Evolutionary conservation across 2,888 invertebrate species (phyloP).

Genomic region (Eristalinus aeneus): DNA sequence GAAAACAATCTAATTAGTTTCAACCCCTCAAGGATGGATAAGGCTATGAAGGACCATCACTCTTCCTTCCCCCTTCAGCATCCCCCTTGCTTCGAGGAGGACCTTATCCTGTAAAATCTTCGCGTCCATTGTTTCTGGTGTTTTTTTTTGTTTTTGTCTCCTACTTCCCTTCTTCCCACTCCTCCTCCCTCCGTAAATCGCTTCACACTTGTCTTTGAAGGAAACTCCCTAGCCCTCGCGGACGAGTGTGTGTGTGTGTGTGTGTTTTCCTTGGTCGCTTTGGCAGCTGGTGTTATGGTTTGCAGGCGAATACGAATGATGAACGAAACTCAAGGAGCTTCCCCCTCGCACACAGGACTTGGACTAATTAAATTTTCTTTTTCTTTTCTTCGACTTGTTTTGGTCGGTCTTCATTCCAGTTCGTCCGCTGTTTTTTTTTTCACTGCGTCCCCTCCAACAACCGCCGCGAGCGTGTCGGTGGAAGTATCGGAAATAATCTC

Average conservation of each 20-base stretch:
- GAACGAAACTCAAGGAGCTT: conserved; percentile 38
- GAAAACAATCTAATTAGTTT: conserved; percentile 70
- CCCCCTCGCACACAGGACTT: conserved; percentile 19
- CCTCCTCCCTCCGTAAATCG: conserved; percentile 25
- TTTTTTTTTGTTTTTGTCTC: neutral
- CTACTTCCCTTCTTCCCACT: conserved; percentile 3
- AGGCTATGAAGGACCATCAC: neutral
- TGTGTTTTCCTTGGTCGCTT: neutral
- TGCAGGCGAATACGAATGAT: conserved; percentile 57
- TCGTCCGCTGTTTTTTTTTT: neutral
- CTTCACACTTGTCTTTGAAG: conserved; percentile 52
- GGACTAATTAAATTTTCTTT: conserved; percentile 65
- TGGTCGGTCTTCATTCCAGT: neutral
- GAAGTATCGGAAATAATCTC: conserved; percentile 69
- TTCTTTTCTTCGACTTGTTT: conserved; percentile 15
- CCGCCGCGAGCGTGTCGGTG: conserved; percentile 48
- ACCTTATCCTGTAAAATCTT: conserved; percentile 60
- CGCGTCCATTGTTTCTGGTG: conserved; percentile 54
- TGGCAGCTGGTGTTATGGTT: conserved; percentile 34
- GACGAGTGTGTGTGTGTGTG: too few species aligned
- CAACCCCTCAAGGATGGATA: conserved; percentile 48
- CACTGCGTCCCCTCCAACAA: neutral
- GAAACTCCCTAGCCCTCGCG: neutral
- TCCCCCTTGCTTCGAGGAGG: neutral
- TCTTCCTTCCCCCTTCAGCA: neutral